Conservation (phyloP, 2,888 invertebrate species). For the Agonopterix subpropinquella region DNA sequence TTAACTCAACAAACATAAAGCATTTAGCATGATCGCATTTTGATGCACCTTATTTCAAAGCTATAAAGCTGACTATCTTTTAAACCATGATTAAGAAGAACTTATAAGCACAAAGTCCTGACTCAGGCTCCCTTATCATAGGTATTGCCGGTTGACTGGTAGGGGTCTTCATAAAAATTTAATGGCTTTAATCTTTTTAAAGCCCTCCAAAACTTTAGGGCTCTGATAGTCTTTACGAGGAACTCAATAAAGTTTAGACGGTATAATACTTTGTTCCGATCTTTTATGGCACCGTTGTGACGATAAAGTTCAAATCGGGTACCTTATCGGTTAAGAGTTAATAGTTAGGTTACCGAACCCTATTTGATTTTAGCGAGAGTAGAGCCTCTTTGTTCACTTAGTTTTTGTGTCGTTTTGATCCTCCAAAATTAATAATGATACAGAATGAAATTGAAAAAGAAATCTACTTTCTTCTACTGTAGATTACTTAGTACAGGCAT, state of each 20-base stretch:
- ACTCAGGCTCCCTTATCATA: constrained; percentile 42
- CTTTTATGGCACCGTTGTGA: constrained; percentile 19
- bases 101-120: constrained; percentile 21
- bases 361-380: too few relatives aligned
- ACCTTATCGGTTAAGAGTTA: constrained; percentile 2
- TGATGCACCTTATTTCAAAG: too few relatives aligned
- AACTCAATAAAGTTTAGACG: constrained; percentile 43
- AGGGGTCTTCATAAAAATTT: constrained; percentile 63
- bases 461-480: too few relatives aligned
- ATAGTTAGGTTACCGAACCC: neutral
- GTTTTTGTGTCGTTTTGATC: too few relatives aligned
- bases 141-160: constrained; percentile 44
- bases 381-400: too few relatives aligned
- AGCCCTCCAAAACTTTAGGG: constrained; percentile 51
- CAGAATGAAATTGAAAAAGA: too few relatives aligned
- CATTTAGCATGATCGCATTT: too few relatives aligned
- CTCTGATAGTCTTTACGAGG: constrained; percentile 51
- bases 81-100: neutral
- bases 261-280: constrained; percentile 34
- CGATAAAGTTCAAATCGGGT: constrained; percentile 3
- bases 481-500: too few relatives aligned
- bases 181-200: constrained; percentile 62
- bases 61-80: too few relatives aligned
- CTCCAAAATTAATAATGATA: too few relatives aligned
- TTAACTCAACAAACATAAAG: too few relatives aligned